Evolutionary conservation across 30 jellyfish, hydroid and myxozoan genomes (phyloP).

Genomic region (Catostylus mosaicus): DNA sequence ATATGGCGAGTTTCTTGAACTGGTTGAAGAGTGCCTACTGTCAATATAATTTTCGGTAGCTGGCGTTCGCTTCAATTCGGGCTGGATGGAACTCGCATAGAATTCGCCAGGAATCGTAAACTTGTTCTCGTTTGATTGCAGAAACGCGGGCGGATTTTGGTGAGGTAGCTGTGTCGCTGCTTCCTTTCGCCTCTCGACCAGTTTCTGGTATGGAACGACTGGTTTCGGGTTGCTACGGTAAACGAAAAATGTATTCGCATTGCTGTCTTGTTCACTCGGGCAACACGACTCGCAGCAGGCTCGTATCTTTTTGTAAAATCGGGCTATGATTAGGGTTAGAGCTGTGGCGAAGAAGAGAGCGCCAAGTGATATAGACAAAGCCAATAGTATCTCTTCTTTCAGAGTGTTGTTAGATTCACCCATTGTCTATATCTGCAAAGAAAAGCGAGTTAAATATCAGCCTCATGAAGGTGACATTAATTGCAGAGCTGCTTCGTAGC

Average conservation of each 20-base stretch:
- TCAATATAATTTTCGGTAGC: background rate
- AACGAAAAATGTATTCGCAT: background rate
- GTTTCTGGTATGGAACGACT: constrained; percentile 21
- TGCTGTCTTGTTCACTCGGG: constrained; percentile 17
- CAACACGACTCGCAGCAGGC: constrained; percentile 42
- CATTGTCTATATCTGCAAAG: background rate
- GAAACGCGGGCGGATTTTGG: constrained; percentile 23
- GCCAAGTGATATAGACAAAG: constrained; percentile 41
- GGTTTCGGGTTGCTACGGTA: constrained; percentile 3
- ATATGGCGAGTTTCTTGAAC: constrained; percentile 15
- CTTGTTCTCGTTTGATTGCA: constrained; percentile 28
- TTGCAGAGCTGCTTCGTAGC: too few relatives aligned
- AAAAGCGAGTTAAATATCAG: too few relatives aligned
- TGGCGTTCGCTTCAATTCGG: constrained; percentile 36
- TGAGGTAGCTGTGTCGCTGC: background rate
- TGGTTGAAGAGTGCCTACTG: constrained; percentile 21
- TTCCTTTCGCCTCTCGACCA: constrained; percentile 39
- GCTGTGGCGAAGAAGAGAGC: constrained; percentile 67
- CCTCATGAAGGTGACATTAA: too few relatives aligned
- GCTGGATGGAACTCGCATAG: constrained; percentile 44
- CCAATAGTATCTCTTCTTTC: constrained; percentile 54
- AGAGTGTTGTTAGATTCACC: constrained; percentile 3
- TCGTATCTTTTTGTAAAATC: constrained; percentile 50
- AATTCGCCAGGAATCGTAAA: constrained; percentile 61
- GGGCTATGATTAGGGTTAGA: constrained; percentile 51